Evolutionary conservation across 2,888 invertebrate genomes (phyloP).

Genomic region (Prosapia bicincta): DNA sequence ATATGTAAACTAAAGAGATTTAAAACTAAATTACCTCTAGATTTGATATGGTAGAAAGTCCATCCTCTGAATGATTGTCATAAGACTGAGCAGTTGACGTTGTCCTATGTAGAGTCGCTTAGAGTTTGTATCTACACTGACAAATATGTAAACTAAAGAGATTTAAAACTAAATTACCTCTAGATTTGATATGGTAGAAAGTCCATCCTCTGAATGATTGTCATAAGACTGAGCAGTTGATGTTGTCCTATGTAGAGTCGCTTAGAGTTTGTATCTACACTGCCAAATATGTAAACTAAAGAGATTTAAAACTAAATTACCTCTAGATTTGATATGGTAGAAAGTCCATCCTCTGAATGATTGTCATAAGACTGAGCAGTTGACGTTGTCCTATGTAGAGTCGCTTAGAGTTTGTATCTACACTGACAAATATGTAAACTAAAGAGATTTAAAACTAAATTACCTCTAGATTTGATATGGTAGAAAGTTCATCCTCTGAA

Average conservation of each 20-base stretch:
- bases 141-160: too few species aligned
- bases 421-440: too few species aligned
- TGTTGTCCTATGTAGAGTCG: slow-evolving; percentile 63
- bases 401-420: too few species aligned
- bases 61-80: slow-evolving; percentile 55
- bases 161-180: too few species aligned
- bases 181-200: slow-evolving; percentile 67
- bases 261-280: too few species aligned
- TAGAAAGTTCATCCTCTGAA: slow-evolving; percentile 62
- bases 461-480: slow-evolving; percentile 76
- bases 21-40: slow-evolving; percentile 83
- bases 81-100: slow-evolving; percentile 49
- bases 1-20: too few species aligned
- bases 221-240: slow-evolving; percentile 49
- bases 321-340: slow-evolving; percentile 71
- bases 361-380: slow-evolving; percentile 47
- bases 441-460: too few species aligned
- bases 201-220: slow-evolving; percentile 57
- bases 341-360: slow-evolving; percentile 61
- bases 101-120: too few species aligned
- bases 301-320: too few species aligned
- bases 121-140: too few species aligned
- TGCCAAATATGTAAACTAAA: too few species aligned
- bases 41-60: slow-evolving; percentile 66
- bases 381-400: slow-evolving; percentile 62